Conservation (phyloP, 2,797 vertebrate species). For the Cynodonichthys magdalenae region DNA sequence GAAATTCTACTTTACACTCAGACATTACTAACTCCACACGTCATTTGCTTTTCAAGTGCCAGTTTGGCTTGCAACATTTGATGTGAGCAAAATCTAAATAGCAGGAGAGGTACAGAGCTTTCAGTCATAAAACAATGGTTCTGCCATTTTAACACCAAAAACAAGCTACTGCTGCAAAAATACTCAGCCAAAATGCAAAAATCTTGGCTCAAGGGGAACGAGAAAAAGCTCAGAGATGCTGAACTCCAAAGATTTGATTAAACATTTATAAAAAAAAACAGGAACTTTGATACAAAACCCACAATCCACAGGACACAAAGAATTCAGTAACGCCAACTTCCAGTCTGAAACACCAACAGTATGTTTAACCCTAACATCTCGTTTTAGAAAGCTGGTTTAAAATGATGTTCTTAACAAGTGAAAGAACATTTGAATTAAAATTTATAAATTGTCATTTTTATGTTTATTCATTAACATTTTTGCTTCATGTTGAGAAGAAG, state of each 20-base stretch:
- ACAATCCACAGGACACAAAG: not conserved
- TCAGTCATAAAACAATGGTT: no score
- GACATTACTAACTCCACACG: not conserved
- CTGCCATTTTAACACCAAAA: no score
- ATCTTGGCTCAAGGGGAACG: not conserved
- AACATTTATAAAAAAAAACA: not conserved
- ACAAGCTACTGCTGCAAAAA: not conserved
- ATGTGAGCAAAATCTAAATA: no score
- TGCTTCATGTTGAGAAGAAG: no score
- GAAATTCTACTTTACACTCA: not conserved
- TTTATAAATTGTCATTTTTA: no score
- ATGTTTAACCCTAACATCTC: no score
- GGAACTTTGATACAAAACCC: not conserved
- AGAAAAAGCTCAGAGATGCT: not conserved
- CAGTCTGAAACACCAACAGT: not conserved
- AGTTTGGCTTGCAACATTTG: no score
- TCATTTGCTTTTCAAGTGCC: not conserved
- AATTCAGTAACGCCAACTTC: not conserved
- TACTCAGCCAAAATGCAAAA: no score
- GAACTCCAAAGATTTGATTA: not conserved
- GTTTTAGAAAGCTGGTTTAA: not conserved
- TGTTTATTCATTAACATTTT: no score
- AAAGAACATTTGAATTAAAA: no score
- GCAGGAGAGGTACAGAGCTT: not conserved
- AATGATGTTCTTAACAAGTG: not conserved